Evolutionary conservation across 2,113 vertebrate species (phyloP).

Genomic region (Synodontis membranacea): DNA sequence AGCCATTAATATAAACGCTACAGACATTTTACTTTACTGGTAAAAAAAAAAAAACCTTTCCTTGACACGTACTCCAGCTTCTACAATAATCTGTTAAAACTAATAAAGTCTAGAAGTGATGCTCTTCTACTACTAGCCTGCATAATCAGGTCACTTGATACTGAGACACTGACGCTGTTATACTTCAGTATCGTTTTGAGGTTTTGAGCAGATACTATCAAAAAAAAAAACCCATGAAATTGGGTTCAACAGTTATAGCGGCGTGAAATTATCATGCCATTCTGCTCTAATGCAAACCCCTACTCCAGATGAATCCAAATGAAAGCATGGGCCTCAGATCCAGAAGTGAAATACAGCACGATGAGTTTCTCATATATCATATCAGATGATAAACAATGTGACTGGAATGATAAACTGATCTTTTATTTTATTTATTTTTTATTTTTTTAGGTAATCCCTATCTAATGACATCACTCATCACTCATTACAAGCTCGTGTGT

Average conservation of each 20-base stretch:
- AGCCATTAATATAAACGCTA: not conserved
- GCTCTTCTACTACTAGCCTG: not conserved
- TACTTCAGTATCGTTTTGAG: not conserved
- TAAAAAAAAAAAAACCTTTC: not conserved
- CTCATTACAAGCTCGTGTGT: not conserved
- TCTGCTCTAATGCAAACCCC: not conserved
- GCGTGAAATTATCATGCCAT: conserved; percentile 1
- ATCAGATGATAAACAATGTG: not conserved
- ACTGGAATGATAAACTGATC: not conserved
- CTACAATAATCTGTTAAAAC: not conserved
- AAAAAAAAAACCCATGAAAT: conserved; percentile 25
- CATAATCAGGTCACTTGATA: not conserved
- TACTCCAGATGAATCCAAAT: not conserved
- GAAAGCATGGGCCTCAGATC: not conserved
- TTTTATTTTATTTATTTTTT: not conserved
- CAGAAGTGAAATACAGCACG: not conserved
- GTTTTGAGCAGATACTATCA: not conserved
- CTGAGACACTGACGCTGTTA: not conserved
- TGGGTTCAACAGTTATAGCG: not conserved
- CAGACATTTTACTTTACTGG: not conserved
- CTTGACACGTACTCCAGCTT: not conserved
- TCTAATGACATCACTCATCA: not conserved
- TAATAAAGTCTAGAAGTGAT: not conserved
- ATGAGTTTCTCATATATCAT: not conserved
- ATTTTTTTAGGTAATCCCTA: not conserved